Evolutionary conservation across 2,797 vertebrate species (phyloP).

Genomic region (Acrossocheilus wenchowensis): DNA sequence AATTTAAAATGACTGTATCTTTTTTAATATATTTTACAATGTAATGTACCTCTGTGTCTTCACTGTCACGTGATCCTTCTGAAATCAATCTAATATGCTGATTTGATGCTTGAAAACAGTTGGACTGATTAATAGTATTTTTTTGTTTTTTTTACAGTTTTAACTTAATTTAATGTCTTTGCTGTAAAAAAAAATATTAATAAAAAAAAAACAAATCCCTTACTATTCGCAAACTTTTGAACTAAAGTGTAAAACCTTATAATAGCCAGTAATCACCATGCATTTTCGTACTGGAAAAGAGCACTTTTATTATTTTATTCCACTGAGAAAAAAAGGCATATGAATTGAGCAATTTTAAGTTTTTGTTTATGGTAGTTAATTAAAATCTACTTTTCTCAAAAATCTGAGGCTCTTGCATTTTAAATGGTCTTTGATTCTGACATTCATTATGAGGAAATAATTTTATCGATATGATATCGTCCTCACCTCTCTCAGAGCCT

Average conservation of each 20-base stretch:
- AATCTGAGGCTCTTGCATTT: background rate
- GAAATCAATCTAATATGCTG: background rate
- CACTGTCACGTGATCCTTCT: background rate
- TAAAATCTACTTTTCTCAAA: conserved; percentile 2
- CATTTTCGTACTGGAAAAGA: background rate
- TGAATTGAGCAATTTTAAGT: background rate
- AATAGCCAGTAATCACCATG: background rate
- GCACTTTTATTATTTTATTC: background rate
- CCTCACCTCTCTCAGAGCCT: conserved; percentile 86
- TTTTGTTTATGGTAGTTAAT: background rate
- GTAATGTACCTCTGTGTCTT: background rate
- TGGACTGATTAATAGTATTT: background rate
- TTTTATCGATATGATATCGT: background rate
- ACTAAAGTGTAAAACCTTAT: background rate
- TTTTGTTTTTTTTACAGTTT: background rate
- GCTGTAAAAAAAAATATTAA: background rate
- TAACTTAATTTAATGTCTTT: background rate
- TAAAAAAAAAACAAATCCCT: background rate
- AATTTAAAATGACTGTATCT: background rate
- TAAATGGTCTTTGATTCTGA: background rate
- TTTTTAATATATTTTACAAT: background rate
- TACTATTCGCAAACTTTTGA: background rate
- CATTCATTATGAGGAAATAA: background rate
- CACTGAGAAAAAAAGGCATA: background rate
- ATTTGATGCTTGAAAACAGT: background rate